Percentiles rank a stretch among this genome's conserved stretches.
phyloP scores from a whole-genome alignment of 2,888 invertebrate species.

The Tribolium freemani region DNA sequence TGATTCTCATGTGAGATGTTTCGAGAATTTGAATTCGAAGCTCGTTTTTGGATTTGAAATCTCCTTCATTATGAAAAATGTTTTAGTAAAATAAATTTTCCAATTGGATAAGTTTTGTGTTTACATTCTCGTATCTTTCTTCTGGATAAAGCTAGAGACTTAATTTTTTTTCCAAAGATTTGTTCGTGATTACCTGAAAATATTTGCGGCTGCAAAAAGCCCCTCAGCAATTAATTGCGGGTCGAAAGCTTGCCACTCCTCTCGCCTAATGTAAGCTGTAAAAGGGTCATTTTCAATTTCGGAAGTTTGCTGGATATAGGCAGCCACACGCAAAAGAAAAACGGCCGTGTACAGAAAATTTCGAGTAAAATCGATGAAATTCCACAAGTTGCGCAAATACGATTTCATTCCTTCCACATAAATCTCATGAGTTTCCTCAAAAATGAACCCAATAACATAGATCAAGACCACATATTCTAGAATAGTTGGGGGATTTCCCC shows the following conservation, averaged over 20 bases:
- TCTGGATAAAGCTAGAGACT: too few relatives aligned
- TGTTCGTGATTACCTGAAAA: conserved; percentile 85
- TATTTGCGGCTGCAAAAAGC: conserved; percentile 94
- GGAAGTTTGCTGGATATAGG: conserved; percentile 80
- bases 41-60: too few relatives aligned
- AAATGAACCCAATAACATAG: conserved; percentile 91
- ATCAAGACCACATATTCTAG: conserved; percentile 87
- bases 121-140: too few relatives aligned
- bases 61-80: too few relatives aligned
- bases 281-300: conserved; percentile 79
- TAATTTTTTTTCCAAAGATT: too few relatives aligned
- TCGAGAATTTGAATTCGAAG: too few relatives aligned
- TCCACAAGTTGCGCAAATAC: conserved; percentile 95
- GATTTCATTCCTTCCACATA: conserved; percentile 88
- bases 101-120: too few relatives aligned
- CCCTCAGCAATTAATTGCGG: conserved; percentile 94
- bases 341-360: conserved; percentile 88
- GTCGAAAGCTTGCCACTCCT: conserved; percentile 93
- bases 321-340: conserved; percentile 76
- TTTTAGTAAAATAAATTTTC: too few relatives aligned
- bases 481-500: conserved; percentile 88
- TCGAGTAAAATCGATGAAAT: conserved; percentile 94
- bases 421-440: conserved; percentile 93
- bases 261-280: conserved; percentile 83
- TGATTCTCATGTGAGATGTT: too few relatives aligned